These are phyloP conservation scores for Eupithecia centaureata DNA, from an alignment of 2,888 invertebrate genomes.

Conservation along the genomic window DNA sequence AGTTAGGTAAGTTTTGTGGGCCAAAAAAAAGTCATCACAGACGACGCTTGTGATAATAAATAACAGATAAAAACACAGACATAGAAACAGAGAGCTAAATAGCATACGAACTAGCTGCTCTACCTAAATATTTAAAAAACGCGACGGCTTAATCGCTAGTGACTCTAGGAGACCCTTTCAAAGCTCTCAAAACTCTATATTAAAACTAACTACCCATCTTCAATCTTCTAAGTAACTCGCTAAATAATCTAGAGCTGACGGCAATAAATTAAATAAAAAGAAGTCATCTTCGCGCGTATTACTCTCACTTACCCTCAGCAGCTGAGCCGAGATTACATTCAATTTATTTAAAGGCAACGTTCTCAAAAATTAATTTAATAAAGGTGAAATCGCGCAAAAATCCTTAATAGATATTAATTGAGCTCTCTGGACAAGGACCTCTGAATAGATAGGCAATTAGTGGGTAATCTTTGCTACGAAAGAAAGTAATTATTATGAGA, in stretches of 20 bases:
- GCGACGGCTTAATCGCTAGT: background rate
- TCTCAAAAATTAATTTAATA: slow-evolving; percentile 51
- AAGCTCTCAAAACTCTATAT: slow-evolving; percentile 10
- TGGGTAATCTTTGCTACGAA: slow-evolving; percentile 67
- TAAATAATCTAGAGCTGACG: slow-evolving; percentile 9
- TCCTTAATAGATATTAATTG: slow-evolving; percentile 63
- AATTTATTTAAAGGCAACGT: slow-evolving; percentile 35
- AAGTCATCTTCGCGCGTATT: slow-evolving; percentile 18
- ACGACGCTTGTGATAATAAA: too few species aligned
- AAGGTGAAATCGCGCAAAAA: slow-evolving; percentile 52
- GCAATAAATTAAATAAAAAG: slow-evolving; percentile 15
- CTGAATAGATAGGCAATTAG: slow-evolving; percentile 76
- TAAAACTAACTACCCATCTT: slow-evolving; percentile 1
- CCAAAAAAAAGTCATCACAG: too few species aligned
- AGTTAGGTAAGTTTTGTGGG: too few species aligned
- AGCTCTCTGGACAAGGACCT: slow-evolving; percentile 58
- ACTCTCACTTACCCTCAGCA: slow-evolving; percentile 20
- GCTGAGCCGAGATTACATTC: slow-evolving; percentile 23
- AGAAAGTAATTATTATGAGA: slow-evolving; percentile 76
- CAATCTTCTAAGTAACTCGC: slow-evolving; percentile 2
- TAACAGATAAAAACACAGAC: too few species aligned
- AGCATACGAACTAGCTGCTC: too few species aligned
- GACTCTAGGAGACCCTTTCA: background rate
- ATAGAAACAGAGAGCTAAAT: too few species aligned
- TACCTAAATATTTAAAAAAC: too few species aligned